Evolutionary conservation across 92 coral and sea anemone species (phyloP), one percentile per base, ranked within the genome.

Genomic region (Plumapathes pennacea): DNA sequence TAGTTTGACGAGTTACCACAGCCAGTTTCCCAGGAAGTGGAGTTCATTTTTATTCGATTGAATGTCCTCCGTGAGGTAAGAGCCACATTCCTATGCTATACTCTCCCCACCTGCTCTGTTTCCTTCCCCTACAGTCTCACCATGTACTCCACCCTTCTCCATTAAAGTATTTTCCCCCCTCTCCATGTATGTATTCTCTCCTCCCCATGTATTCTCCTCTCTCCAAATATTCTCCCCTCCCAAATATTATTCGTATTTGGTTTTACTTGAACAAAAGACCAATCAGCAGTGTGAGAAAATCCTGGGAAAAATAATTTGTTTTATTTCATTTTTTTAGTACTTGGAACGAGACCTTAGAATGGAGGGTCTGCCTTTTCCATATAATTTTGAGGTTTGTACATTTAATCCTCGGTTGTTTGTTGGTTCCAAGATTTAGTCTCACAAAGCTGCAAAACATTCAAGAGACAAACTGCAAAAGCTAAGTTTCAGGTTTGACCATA

Each of bases 61-160:
- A 94, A 94, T 81, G 99, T 94, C 0, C 53, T 94, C 24, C 77
- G 99, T 60, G 99, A 94, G 96, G 99, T 92, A 44, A 72, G 85
- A 32, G n/a, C n/a, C n/a, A n/a, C n/a, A n/a, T n/a, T n/a, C n/a
- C n/a, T n/a, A n/a, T n/a, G n/a, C n/a, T n/a, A n/a, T n/a, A n/a
- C n/a, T n/a, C n/a, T n/a, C n/a, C n/a, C n/a, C n/a, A n/a, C n/a
- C n/a, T n/a, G n/a, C n/a, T n/a, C n/a, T n/a, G n/a, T n/a, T n/a
- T n/a, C n/a, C n/a, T n/a, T n/a, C n/a, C n/a, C n/a, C n/a, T n/a
- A n/a, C n/a, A n/a, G n/a, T n/a, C n/a, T n/a, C n/a, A n/a, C n/a
- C n/a, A n/a, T n/a, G n/a, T n/a, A n/a, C n/a, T n/a, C n/a, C n/a
- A n/a, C n/a, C n/a, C n/a, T n/a, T n/a, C n/a, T n/a, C n/a, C n/a